Evolutionary conservation across 2,888 invertebrate genomes (phyloP).

Genomic region (Cyrtodaria siliqua): DNA sequence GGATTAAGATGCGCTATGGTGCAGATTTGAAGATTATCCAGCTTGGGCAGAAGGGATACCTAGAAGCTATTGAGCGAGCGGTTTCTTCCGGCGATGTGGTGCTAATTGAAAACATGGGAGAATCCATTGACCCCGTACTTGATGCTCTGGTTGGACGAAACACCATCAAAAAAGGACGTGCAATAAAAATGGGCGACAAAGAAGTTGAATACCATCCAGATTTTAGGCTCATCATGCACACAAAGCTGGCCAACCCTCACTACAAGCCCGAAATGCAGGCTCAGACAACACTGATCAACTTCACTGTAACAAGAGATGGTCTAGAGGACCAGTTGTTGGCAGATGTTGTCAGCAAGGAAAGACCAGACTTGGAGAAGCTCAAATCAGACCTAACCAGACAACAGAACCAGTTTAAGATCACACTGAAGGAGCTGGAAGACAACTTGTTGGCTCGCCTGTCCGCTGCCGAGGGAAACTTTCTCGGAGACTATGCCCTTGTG

Average conservation of each 20-base stretch:
- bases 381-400: constrained; percentile 98
- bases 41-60: constrained; percentile 96
- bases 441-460: constrained; percentile 95
- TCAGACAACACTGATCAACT: constrained; percentile 98
- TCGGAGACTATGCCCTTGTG: constrained; percentile 97
- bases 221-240: constrained; percentile 96
- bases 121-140: constrained; percentile 96
- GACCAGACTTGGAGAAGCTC: constrained; percentile 97
- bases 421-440: constrained; percentile 96
- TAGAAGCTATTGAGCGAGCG: constrained; percentile 93
- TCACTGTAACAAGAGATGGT: constrained; percentile 98
- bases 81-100: constrained; percentile 94
- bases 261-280: constrained; percentile 99
- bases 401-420: constrained; percentile 98
- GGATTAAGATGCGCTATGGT: constrained; percentile 97
- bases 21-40: constrained; percentile 91
- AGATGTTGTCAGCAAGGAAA: constrained; percentile 98
- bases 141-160: constrained; percentile 97
- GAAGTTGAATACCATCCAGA: constrained; percentile 97
- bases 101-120: constrained; percentile 96
- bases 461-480: constrained; percentile 96
- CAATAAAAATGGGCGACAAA: constrained; percentile 98
- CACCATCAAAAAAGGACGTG: constrained; percentile 96
- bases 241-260: constrained; percentile 98
- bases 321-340: constrained; percentile 97